Evolutionary conservation across 1,140 invertebrate genomes (phyloP), one percentile per base, ranked within the genome.

Genomic region (Gryon sp.): DNA sequence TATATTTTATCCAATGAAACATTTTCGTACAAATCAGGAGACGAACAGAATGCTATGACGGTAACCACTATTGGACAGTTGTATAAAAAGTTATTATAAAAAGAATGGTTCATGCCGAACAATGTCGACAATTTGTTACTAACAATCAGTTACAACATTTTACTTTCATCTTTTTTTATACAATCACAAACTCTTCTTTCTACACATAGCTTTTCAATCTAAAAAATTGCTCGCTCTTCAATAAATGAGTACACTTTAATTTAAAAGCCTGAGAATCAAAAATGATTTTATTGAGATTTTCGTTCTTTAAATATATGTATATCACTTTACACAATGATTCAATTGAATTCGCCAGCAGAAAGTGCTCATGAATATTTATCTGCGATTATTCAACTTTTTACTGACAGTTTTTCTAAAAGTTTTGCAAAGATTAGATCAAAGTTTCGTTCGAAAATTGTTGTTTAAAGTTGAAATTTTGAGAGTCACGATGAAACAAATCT

Each of bases 71-170:
- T n/a, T n/a, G n/a, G n/a, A n/a, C n/a, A n/a, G n/a, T n/a, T n/a
- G n/a, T n/a, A n/a, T n/a, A n/a, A n/a, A n/a, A n/a, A n/a, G n/a
- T n/a, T n/a, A n/a, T n/a, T n/a, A n/a, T n/a, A 36, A 34, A 45
- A 45, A 30, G 48, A 24, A 26, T 53, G 62, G 53, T 53, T 65
- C 38, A 45, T 45, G 62, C 45, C 48, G 53, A 53, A 53, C 62
- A 66, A 66, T 46, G 48, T 50, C 36, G 38, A 45, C 53, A 34
- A 66, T 22, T 66, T 26, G 40, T 1, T 12, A n/a, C n/a, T 30
- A 38, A 45, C 46, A 53, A 68, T 55, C 50, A 30, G 63, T 57
- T 68, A 48, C 50, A 24, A 36, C 41, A 65, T 63, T 41, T 41
- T 50, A 16, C 20, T 30, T 30, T 26, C 18, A n/a, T n/a, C 36